These are phyloP conservation scores for Drosophila vallismaia DNA, from an alignment of 2,888 invertebrate species.

Conservation along the genomic window DNA sequence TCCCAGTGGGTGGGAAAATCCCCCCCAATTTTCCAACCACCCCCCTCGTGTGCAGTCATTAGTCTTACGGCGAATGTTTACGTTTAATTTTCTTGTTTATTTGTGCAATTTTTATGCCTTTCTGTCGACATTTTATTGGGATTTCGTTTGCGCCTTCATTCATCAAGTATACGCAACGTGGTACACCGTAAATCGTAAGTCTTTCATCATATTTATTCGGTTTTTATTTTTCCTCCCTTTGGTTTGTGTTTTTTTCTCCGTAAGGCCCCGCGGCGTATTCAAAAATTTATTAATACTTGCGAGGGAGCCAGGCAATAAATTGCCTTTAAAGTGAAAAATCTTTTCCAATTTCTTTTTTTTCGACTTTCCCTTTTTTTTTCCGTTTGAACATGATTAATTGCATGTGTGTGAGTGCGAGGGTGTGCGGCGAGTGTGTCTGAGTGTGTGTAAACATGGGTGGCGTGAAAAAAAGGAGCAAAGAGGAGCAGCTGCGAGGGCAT, in stretches of 20 bases:
- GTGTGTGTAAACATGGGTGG: neutral
- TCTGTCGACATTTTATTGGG: slow-evolving; percentile 65
- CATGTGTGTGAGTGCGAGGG: slow-evolving; percentile 17
- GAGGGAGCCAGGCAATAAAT: slow-evolving; percentile 35
- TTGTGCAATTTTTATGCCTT: slow-evolving; percentile 56
- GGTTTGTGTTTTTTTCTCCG: slow-evolving; percentile 4
- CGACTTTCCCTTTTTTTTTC: slow-evolving; percentile 1
- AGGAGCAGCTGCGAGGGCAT: slow-evolving; percentile 44
- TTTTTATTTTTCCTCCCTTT: slow-evolving; percentile 25
- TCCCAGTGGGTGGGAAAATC: neutral
- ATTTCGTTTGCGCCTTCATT: slow-evolving; percentile 48
- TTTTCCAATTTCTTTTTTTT: slow-evolving; percentile 7
- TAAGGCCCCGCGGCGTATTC: slow-evolving; percentile 52
- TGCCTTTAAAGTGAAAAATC: slow-evolving; percentile 63
- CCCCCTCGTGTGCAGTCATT: slow-evolving; percentile 4
- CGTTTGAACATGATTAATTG: slow-evolving; percentile 64
- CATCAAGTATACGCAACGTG: slow-evolving; percentile 67
- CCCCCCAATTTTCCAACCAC: too few relatives aligned
- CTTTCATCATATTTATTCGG: slow-evolving; percentile 77
- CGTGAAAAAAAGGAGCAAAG: neutral
- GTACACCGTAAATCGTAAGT: slow-evolving; percentile 52
- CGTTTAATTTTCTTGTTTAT: slow-evolving; percentile 43
- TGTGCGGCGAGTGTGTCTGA: neutral
- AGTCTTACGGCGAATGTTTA: slow-evolving; percentile 4
- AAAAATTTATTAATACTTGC: slow-evolving; percentile 67